Evolutionary conservation across 2,888 invertebrate genomes (phyloP).

Genomic region (Ernsta delagoae): DNA sequence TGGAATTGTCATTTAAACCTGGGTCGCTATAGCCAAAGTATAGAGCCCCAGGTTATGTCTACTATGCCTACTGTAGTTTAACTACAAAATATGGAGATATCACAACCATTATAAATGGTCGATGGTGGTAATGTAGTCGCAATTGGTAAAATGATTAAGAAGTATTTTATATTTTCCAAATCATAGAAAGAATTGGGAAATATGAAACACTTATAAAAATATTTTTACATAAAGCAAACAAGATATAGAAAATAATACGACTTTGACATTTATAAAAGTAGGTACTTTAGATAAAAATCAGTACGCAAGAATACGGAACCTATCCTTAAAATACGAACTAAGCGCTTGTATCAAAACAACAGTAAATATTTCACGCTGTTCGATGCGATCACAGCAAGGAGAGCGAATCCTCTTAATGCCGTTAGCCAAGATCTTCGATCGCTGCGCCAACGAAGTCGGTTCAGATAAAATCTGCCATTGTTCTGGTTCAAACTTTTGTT

Average conservation of each 20-base stretch:
- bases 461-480: slow-evolving; percentile 30
- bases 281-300: slow-evolving; percentile 6
- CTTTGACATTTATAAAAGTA: no score
- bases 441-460: slow-evolving; percentile 24
- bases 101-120: neutral
- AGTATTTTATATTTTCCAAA: no score
- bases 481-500: slow-evolving; percentile 13
- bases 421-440: slow-evolving; percentile 18
- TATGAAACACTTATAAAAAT: no score
- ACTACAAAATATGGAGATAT: neutral
- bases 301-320: neutral
- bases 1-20: slow-evolving; percentile 35
- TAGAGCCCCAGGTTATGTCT: slow-evolving; percentile 2
- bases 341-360: slow-evolving; percentile 26
- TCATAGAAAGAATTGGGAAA: no score
- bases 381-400: slow-evolving; percentile 7
- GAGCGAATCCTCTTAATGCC: slow-evolving; percentile 18
- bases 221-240: no score
- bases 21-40: slow-evolving; percentile 30
- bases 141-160: neutral
- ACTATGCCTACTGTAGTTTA: neutral
- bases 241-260: no score
- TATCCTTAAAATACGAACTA: neutral
- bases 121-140: neutral
- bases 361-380: slow-evolving; percentile 29